Evolutionary conservation across 2,113 vertebrate species (phyloP).

Genomic region (Poicephalus meyeri): DNA sequence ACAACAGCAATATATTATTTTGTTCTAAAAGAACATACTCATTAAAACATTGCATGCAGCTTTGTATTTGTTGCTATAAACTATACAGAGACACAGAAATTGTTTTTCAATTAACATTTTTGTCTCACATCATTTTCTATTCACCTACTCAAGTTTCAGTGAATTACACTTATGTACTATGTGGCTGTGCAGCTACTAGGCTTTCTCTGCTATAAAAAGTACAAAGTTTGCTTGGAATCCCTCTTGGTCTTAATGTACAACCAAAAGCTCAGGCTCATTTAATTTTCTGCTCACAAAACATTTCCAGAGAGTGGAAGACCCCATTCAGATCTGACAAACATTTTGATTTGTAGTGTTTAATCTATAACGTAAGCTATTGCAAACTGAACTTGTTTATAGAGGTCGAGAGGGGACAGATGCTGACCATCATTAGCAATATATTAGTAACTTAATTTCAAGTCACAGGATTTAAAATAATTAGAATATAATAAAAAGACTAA

Average conservation of each 20-base stretch:
- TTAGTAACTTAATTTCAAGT: background rate
- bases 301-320: background rate
- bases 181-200: background rate
- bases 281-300: background rate
- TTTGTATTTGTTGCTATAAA: constrained; percentile 37
- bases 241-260: background rate
- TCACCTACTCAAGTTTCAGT: background rate
- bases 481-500: background rate
- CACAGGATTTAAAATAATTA: background rate
- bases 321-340: background rate
- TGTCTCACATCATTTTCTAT: constrained; percentile 28
- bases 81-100: background rate
- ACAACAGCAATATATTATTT: background rate
- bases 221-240: background rate
- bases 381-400: background rate
- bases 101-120: constrained; percentile 35
- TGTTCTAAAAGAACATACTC: constrained; percentile 2
- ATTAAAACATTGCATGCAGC: constrained; percentile 20
- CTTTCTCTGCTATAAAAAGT: background rate
- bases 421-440: background rate
- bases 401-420: background rate
- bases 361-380: background rate
- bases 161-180: background rate
- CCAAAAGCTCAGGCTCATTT: background rate
- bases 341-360: background rate